These are phyloP conservation scores for Lagopus leucura DNA, from an alignment of 2,113 vertebrate species.

Conservation along the genomic window DNA sequence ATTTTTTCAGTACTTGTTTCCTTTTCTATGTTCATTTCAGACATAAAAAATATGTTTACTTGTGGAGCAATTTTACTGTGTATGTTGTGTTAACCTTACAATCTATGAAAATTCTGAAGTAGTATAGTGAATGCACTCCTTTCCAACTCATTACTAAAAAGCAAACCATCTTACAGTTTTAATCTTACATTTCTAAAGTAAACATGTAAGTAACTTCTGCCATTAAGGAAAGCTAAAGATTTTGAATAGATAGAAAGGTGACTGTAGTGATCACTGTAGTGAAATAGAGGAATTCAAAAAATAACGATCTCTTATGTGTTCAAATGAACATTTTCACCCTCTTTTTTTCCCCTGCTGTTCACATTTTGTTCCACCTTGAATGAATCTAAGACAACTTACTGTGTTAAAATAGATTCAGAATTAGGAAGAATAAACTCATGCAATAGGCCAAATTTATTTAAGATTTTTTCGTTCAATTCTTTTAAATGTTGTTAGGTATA, in stretches of 20 bases:
- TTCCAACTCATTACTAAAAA: not conserved
- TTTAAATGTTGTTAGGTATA: not conserved
- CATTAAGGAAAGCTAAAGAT: not conserved
- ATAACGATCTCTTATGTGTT: not conserved
- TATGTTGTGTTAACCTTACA: not conserved
- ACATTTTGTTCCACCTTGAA: not conserved
- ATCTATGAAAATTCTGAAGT: not conserved
- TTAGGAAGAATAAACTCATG: not conserved
- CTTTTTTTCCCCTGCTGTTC: not conserved
- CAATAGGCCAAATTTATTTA: not conserved
- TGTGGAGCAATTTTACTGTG: not conserved
- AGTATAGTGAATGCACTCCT: not conserved
- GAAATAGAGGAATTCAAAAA: not conserved
- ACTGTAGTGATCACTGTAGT: not conserved
- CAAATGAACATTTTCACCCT: not conserved
- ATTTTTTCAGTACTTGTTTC: not conserved
- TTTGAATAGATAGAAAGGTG: not conserved
- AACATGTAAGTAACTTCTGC: not conserved
- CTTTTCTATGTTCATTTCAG: constrained; percentile 15
- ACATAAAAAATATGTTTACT: constrained; percentile 17
- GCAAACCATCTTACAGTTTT: not conserved
- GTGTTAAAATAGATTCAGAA: not conserved
- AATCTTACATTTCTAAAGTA: not conserved
- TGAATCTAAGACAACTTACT: not conserved
- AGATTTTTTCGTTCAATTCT: not conserved